phyloP scores from a whole-genome alignment of 2,113 vertebrate genomes.

The Isichthys henryi region DNA sequence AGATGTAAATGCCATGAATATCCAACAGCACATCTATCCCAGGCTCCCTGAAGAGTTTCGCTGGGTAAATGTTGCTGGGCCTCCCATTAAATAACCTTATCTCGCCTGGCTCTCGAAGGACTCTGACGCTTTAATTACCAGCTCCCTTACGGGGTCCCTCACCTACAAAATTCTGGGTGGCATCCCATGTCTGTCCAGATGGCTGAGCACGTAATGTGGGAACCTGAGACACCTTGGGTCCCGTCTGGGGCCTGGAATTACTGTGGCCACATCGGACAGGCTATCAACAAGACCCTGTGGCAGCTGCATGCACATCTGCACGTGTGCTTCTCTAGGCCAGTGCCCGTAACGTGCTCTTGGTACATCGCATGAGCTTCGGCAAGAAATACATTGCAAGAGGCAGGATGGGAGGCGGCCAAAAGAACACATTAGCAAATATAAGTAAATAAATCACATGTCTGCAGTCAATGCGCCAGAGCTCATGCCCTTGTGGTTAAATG shows the following conservation, averaged over 20 bases:
- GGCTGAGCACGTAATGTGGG: not conserved
- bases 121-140: not conserved
- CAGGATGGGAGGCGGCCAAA: not conserved
- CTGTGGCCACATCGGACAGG: not conserved
- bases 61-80: not conserved
- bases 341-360: not conserved
- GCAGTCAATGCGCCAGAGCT: not conserved
- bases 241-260: not conserved
- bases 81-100: not conserved
- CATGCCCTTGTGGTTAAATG: not conserved
- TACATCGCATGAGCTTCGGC: not conserved
- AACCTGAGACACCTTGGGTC: not conserved
- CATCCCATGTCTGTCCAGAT: not conserved
- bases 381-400: not conserved
- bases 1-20: not conserved
- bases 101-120: not conserved
- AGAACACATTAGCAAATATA: not conserved
- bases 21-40: not conserved
- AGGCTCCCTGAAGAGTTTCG: not conserved
- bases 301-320: not conserved
- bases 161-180: not conserved
- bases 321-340: not conserved
- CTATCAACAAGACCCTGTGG: not conserved
- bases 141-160: not conserved
- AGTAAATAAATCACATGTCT: conserved; percentile 7